Evolutionary conservation across 2,797 vertebrate genomes (phyloP), one percentile per base, ranked within the genome.

Genomic region (Gambusia yucatana): DNA sequence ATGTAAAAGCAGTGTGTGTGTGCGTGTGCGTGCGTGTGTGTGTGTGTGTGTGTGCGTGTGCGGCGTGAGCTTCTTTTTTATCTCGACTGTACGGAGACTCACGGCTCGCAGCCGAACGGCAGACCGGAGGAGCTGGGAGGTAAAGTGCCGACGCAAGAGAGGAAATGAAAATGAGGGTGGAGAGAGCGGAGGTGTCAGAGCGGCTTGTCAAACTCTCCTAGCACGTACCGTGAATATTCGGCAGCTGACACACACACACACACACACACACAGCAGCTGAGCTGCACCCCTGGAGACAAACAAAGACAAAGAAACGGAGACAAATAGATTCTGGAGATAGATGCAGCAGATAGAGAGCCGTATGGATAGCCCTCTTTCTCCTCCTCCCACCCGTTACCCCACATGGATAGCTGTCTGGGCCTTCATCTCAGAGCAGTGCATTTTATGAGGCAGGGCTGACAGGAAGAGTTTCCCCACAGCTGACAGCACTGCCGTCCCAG

Each of bases 211-310:
- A 84, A 87, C 88, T 87, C 88, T 87, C 81, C 63, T 79, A 6
- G 50, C 78, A 84, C 67, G 36, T 77, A 86, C 77, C 3, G 75
- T 92, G 88, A 92, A 92, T 93, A 92, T 92, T 91, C 91, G 75
- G 86, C 81, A 28, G 22, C 82, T 73, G 84, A 91, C 83, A 89
- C 83, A 25, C 48, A 25, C 48, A 8, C 48, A 20, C 47, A 50
- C 5, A 0, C 47, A 17, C 47, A 0, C 48, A 2, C 48, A 8
- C 50, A 9, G 82, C 82, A 82, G 82, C 85, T 43, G 52, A 79
- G 76, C 73, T 75, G 77, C 39, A 81, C 57, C 77, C 70, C 75
- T n/a, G 46, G 79, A 88, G 82, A 90, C 57, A 80, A 61, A 82
- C 71, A 73, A 28, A 87, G 73, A 85, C 76, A 77, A 77, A 69